Base-by-base conservation (phyloP, 2,888 invertebrate genomes). In the Phaonia tiefii region DNA sequence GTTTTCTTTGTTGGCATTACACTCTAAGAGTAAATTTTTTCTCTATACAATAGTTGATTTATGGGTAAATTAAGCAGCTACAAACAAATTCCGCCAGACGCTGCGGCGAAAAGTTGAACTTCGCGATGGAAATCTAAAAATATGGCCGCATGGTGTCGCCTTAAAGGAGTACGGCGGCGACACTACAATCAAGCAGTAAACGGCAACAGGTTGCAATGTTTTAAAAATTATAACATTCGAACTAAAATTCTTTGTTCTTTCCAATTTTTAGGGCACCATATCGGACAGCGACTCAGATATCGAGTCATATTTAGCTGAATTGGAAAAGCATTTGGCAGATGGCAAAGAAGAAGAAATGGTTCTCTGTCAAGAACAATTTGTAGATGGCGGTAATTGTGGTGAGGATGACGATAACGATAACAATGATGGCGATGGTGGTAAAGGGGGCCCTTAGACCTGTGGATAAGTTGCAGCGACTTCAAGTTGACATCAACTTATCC, bases 251-350 rank as follows among this genome's bases (percentile, higher is more conserved):
- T n/a, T n/a, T 20, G 1, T 37, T 1, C 26, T 54, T 25, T 58
- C 22, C n/a, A n/a, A 10, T 10, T 44, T 75, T 71, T 0, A 20
- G 67, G 54, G 17, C 3, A 31, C 31, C 2, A 72, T 46, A 17
- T 72, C 73, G 74, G 11, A 65, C 1, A 20, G 20, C 10, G 10
- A 46, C 20, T 66, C 75, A 1, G 85, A 88, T 42, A 69, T 84
- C 0, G 89, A 89, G 54, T 92, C 94, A 58, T 97, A 96, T 87
- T 91, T 97, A 84, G 95, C 95, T 42, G 75, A 79, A 11, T 44
- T 72, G 11, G 65, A 66, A 15, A 17, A 63, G 13, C 20, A 63
- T 20, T 20, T 63, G 0, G 63, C 22, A 11, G 60, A 60, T 1
- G 63, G 39, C 5, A 39, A 60, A 10, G 60, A 60, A 37, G 39